These are phyloP conservation scores for Drosophila albomicans DNA, from an alignment of 1,140 invertebrate genomes.

Conservation along the genomic window DNA sequence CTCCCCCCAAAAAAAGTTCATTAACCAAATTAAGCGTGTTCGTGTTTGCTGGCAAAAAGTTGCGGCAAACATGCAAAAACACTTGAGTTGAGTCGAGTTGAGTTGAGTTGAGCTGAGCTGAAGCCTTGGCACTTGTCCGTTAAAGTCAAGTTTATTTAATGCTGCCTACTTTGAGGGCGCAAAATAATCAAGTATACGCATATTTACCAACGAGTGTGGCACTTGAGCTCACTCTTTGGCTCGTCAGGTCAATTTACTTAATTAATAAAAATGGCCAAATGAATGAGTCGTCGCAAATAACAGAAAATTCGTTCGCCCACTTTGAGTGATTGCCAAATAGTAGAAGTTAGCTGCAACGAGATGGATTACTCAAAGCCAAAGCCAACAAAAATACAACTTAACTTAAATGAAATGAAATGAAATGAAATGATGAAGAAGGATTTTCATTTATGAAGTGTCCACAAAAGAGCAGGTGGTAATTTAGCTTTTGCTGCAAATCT, in stretches of 20 bases:
- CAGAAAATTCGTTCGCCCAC: background rate
- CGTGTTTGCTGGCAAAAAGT: conserved; percentile 23
- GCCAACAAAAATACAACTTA: background rate
- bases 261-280: conserved; percentile 75
- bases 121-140: conserved; percentile 6
- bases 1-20: conserved; percentile 41
- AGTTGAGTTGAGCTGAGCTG: background rate
- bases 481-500: conserved; percentile 10
- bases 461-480: background rate
- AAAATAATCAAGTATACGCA: conserved; percentile 69
- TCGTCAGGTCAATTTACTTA: conserved; percentile 64
- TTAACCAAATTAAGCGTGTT: conserved; percentile 65
- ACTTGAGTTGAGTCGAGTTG: conserved; percentile 17
- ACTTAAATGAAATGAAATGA: background rate
- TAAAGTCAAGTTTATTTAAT: conserved; percentile 39
- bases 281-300: conserved; percentile 43
- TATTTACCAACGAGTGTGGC: conserved; percentile 25
- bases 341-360: background rate
- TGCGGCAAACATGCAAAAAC: conserved; percentile 31
- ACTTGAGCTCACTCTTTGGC: conserved; percentile 2
- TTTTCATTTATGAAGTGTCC: conserved; percentile 29
- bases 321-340: conserved; percentile 22
- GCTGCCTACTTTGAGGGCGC: conserved; percentile 44
- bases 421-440: conserved; percentile 2
- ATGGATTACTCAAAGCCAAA: background rate